Evolutionary conservation across 1,140 invertebrate species (phyloP).

Genomic region (Dendrolimus punctatus): DNA sequence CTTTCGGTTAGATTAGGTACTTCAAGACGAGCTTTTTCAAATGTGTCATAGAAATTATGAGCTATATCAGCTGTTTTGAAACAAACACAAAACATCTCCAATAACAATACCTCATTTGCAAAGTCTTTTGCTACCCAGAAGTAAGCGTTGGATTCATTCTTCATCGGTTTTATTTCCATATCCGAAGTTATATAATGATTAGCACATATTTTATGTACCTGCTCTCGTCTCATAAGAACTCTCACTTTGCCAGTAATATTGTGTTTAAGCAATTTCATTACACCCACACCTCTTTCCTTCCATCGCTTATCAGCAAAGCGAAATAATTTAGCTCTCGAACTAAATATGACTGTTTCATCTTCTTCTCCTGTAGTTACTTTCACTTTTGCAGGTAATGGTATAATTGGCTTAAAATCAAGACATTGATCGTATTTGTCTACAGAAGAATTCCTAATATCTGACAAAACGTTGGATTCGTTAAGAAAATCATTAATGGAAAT

Average conservation of each 20-base stretch:
- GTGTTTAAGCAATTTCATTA: constrained; percentile 80
- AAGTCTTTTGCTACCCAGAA: constrained; percentile 85
- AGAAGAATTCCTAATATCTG: constrained; percentile 5
- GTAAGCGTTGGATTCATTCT: constrained; percentile 77
- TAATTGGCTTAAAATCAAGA: constrained; percentile 82
- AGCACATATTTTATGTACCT: constrained; percentile 81
- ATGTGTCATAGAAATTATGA: constrained; percentile 68
- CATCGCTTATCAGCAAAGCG: constrained; percentile 83
- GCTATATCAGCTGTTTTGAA: constrained; percentile 81
- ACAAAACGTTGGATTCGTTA: constrained; percentile 11
- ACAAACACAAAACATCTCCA: constrained; percentile 80
- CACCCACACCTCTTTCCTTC: constrained; percentile 90
- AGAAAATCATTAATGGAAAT: constrained; percentile 42
- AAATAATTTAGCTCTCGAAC: constrained; percentile 80
- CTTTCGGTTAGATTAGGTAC: constrained; percentile 3
- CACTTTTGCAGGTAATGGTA: constrained; percentile 83
- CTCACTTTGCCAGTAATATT: constrained; percentile 75
- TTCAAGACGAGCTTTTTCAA: constrained; percentile 58
- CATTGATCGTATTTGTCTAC: constrained; percentile 81
- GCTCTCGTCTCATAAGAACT: constrained; percentile 84
- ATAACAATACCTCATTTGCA: constrained; percentile 77
- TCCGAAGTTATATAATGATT: constrained; percentile 79
- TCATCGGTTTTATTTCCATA: constrained; percentile 75
- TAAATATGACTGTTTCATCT: constrained; percentile 77
- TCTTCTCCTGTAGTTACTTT: constrained; percentile 84